A percentile compares a stretch with the other conserved stretches of the same genome.
phyloP scores from a whole-genome alignment of 2,113 vertebrate genomes.

The Mustela lutreola region DNA sequence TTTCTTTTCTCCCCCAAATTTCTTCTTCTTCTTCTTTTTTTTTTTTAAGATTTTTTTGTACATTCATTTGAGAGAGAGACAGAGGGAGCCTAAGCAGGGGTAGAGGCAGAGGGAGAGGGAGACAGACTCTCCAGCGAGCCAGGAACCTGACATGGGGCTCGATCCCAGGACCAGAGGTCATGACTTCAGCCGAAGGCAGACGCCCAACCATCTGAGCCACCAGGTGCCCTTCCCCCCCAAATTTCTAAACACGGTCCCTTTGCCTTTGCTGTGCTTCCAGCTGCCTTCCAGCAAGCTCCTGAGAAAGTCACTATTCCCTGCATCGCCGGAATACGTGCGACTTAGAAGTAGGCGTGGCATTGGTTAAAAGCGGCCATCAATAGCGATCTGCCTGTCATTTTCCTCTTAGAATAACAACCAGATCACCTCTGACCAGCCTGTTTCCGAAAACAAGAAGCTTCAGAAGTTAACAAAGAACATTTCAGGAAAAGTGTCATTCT shows the following conservation, averaged over 20 bases:
- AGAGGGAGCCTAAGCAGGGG: too few species aligned
- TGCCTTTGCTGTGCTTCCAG: neutral
- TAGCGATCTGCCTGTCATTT: neutral
- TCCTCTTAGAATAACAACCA: neutral
- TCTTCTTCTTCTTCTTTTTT: neutral
- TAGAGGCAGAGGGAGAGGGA: too few species aligned
- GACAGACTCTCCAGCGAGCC: too few species aligned
- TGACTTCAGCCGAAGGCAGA: too few species aligned
- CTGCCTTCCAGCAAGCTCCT: neutral
- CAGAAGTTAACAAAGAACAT: neutral
- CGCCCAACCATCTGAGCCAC: too few species aligned
- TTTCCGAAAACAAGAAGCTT: neutral
- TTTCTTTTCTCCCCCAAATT: neutral
- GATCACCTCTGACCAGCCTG: neutral
- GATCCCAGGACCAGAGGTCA: too few species aligned
- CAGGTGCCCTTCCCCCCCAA: too few species aligned
- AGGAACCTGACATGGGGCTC: too few species aligned
- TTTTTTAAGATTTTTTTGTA: too few species aligned
- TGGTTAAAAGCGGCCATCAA: neutral
- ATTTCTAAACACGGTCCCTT: neutral
- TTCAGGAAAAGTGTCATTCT: conserved; percentile 43
- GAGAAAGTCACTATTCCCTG: neutral
- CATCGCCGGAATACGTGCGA: neutral
- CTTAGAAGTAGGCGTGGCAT: neutral
- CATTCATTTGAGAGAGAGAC: too few species aligned